Conservation (phyloP, 2,888 invertebrate genomes). For the Dioctria rufipes region DNA sequence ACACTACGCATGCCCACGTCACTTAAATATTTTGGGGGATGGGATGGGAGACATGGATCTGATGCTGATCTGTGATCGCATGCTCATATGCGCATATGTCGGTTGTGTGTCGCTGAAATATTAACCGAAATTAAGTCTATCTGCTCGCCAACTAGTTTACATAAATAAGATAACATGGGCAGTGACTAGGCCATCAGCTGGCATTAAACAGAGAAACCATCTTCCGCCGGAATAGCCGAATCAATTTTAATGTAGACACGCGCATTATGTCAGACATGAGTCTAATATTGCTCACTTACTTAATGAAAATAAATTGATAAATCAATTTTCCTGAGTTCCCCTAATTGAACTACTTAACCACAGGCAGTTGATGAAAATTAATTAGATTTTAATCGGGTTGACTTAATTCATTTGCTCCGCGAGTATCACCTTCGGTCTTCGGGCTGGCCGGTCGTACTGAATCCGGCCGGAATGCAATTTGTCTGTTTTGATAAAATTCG, state of each 20-base stretch:
- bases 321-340: slow-evolving; percentile 57
- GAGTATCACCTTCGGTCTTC: slow-evolving; percentile 24
- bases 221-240: slow-evolving; percentile 59
- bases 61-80: background rate
- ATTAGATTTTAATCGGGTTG: slow-evolving; percentile 45
- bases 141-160: background rate
- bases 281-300: slow-evolving; percentile 47
- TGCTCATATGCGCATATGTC: background rate
- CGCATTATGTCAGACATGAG: slow-evolving; percentile 57
- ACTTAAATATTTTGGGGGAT: slow-evolving; percentile 31
- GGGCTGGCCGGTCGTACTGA: background rate
- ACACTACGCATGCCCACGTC: slow-evolving; percentile 50
- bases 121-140: background rate
- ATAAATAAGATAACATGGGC: background rate
- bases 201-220: slow-evolving; percentile 21
- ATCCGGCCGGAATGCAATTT: slow-evolving; percentile 55
- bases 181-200: background rate
- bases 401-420: slow-evolving; percentile 24
- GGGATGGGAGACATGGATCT: background rate
- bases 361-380: slow-evolving; percentile 38
- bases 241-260: slow-evolving; percentile 59
- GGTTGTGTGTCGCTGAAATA: background rate
- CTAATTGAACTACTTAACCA: slow-evolving; percentile 49
- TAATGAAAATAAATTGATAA: slow-evolving; percentile 58
- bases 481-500: slow-evolving; percentile 57